Conservation (phyloP, 2,797 vertebrate species). For the Pogoniulus pusillus region DNA sequence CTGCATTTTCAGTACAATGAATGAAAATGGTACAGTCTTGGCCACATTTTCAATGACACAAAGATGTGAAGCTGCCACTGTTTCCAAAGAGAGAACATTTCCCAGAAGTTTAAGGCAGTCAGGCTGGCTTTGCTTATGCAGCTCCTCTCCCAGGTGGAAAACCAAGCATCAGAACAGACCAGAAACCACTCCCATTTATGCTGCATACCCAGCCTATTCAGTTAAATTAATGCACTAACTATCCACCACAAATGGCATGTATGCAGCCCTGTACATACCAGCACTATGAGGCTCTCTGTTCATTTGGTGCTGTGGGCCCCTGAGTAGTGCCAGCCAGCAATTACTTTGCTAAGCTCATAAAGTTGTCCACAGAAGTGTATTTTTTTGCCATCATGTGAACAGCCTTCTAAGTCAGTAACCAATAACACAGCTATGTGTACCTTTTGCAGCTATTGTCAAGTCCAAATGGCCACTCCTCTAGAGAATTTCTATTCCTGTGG, state of each 20-base stretch:
- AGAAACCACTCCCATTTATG: not conserved
- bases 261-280: not conserved
- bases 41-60: not conserved
- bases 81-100: not conserved
- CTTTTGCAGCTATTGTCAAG: not conserved
- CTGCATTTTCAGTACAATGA: not conserved
- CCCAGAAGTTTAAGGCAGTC: not conserved
- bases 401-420: not conserved
- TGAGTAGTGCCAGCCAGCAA: not conserved
- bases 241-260: not conserved
- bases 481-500: not conserved
- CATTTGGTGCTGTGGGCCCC: rapidly evolving
- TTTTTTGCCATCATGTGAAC: not conserved
- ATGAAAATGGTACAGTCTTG: not conserved
- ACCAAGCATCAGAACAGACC: not conserved
- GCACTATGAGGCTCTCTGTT: not conserved
- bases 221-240: not conserved
- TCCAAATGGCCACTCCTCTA: not conserved
- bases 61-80: not conserved
- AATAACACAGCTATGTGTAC: not conserved
- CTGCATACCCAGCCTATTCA: not conserved
- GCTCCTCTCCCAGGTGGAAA: not conserved
- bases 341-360: not conserved
- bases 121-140: not conserved
- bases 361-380: not conserved